Evolutionary conservation across 2,888 invertebrate species (phyloP).

Genomic region (Orchestes rusci): DNA sequence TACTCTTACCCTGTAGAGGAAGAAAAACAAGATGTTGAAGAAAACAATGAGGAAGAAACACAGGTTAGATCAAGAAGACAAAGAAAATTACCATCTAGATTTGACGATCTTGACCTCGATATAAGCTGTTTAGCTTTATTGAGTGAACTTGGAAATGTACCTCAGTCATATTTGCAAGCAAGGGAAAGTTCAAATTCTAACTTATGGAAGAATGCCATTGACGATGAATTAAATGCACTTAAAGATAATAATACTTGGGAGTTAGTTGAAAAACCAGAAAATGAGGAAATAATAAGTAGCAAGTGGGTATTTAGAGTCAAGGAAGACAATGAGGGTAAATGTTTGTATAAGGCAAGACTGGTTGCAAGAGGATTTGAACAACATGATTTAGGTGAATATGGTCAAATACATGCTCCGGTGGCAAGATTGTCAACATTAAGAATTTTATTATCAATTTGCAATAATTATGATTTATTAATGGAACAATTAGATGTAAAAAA

Average conservation of each 20-base stretch:
- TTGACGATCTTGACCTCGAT: background rate
- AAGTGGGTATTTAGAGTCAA: constrained; percentile 1
- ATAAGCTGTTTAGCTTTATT: too few relatives aligned
- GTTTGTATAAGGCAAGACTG: background rate
- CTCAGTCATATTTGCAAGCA: background rate
- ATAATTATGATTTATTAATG: background rate
- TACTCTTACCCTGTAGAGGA: too few relatives aligned
- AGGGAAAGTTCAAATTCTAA: background rate
- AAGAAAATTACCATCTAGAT: background rate
- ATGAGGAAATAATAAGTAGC: background rate
- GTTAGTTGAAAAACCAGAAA: background rate
- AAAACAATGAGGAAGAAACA: background rate
- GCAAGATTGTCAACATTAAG: background rate
- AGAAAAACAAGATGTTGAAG: background rate
- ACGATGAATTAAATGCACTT: background rate
- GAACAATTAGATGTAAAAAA: background rate
- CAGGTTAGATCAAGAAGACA: background rate
- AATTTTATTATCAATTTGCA: background rate
- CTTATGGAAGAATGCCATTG: background rate
- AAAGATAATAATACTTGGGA: background rate
- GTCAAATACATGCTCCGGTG: background rate
- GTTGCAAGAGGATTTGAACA: background rate
- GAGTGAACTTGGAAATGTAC: too few relatives aligned
- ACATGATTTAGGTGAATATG: background rate
- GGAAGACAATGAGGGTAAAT: background rate